Conservation (phyloP, 2,113 vertebrate genomes). For the Daphoenositta chrysoptera region DNA sequence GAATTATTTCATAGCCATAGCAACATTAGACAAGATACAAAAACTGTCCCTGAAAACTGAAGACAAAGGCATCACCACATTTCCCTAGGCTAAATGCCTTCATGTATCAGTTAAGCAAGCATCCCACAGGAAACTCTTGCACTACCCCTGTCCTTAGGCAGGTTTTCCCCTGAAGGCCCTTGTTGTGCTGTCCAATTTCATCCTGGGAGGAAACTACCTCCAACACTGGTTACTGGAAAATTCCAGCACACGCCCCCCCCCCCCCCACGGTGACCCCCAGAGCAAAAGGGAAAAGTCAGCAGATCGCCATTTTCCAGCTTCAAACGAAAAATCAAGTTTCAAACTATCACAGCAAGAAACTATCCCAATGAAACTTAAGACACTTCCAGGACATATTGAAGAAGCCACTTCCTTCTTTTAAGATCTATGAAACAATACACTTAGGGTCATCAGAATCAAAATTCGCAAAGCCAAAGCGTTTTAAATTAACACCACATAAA, state of each 20-base stretch:
- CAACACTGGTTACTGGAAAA: slow-evolving; percentile 1
- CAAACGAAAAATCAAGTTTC: background rate
- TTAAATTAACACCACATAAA: background rate
- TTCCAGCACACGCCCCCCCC: background rate
- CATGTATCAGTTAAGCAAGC: background rate
- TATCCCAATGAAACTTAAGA: background rate
- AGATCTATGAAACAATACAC: background rate
- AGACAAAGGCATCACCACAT: background rate
- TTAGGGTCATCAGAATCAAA: background rate
- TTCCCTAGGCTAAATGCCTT: background rate
- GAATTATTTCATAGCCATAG: background rate
- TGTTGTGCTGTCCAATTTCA: background rate
- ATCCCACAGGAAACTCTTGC: background rate
- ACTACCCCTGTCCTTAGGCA: background rate
- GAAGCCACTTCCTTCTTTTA: background rate
- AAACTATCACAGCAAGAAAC: background rate
- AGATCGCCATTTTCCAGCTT: slow-evolving; percentile 1
- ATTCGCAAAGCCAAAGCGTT: background rate
- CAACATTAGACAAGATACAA: background rate
- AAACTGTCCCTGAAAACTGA: background rate
- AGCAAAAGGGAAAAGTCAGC: background rate
- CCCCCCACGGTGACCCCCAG: background rate
- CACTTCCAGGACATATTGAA: background rate
- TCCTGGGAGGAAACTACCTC: background rate
- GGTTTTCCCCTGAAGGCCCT: background rate